These are phyloP conservation scores for Blennius ocellaris DNA, from an alignment of 2,113 vertebrate genomes.

Conservation along the genomic window DNA sequence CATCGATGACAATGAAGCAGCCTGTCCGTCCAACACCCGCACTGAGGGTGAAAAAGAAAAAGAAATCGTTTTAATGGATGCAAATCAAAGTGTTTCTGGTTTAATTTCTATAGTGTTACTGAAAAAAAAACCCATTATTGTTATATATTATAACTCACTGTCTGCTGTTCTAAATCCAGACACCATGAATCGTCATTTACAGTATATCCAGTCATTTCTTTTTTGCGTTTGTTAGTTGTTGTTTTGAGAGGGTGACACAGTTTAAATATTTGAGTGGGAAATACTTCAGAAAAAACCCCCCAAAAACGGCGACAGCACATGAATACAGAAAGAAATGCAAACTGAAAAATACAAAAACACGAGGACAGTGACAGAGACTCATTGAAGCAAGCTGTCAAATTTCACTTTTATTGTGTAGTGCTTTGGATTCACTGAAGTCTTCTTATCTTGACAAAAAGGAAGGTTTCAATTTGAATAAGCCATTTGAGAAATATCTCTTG, in stretches of 20 bases:
- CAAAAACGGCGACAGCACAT: neutral
- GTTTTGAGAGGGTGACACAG: neutral
- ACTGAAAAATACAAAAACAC: slow-evolving; percentile 30
- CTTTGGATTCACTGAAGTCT: slow-evolving; percentile 52
- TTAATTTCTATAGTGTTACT: neutral
- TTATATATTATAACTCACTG: neutral
- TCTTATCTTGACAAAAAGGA: slow-evolving; percentile 65
- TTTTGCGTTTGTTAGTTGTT: neutral
- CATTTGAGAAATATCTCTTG: slow-evolving; percentile 59
- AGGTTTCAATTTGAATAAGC: slow-evolving; percentile 75
- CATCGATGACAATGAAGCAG: slow-evolving; percentile 98
- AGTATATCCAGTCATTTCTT: slow-evolving; percentile 17
- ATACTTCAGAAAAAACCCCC: neutral
- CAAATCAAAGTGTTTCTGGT: no score
- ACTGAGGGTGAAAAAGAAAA: slow-evolving; percentile 64
- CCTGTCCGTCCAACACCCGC: slow-evolving; percentile 95
- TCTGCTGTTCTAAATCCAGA: neutral
- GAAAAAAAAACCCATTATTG: neutral
- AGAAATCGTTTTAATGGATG: no score
- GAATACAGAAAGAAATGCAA: slow-evolving; percentile 13
- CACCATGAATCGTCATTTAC: slow-evolving; percentile 9
- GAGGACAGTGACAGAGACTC: slow-evolving; percentile 37
- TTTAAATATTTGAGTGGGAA: slow-evolving; percentile 47
- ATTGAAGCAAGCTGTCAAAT: slow-evolving; percentile 49
- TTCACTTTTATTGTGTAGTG: slow-evolving; percentile 48